These are phyloP conservation scores for Schizaphis graminum DNA, from an alignment of 2,888 invertebrate genomes.

Conservation along the genomic window DNA sequence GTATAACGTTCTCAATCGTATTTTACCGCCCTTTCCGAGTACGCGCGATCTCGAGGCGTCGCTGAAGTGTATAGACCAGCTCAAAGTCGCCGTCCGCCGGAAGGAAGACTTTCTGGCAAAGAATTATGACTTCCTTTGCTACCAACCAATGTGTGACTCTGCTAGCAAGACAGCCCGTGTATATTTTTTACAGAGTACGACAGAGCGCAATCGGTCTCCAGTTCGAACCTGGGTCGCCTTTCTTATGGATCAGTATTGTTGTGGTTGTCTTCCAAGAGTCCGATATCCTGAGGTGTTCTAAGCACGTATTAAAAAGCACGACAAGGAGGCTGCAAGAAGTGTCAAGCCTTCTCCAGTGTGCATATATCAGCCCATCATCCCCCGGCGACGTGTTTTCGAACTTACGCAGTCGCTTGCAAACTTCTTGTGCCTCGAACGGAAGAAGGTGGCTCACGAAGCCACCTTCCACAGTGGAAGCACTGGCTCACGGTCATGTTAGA, in stretches of 20 bases:
- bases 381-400: constrained; percentile 54
- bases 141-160: neutral
- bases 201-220: neutral
- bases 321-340: neutral
- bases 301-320: neutral
- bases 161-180: neutral
- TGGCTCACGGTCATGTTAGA: too few species aligned
- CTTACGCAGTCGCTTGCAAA: neutral
- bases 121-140: neutral
- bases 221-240: neutral
- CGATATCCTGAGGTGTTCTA: neutral
- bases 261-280: too few species aligned
- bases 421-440: too few species aligned
- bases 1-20: too few species aligned
- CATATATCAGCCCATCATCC: neutral
- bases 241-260: neutral
- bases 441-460: too few species aligned
- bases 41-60: neutral
- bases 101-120: neutral
- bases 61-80: neutral
- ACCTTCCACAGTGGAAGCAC: too few species aligned
- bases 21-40: rapidly evolving
- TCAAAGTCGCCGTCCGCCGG: neutral
- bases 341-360: neutral
- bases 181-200: neutral